phyloP scores from a whole-genome alignment of 2,113 vertebrate species.

The Camelus dromedarius region DNA sequence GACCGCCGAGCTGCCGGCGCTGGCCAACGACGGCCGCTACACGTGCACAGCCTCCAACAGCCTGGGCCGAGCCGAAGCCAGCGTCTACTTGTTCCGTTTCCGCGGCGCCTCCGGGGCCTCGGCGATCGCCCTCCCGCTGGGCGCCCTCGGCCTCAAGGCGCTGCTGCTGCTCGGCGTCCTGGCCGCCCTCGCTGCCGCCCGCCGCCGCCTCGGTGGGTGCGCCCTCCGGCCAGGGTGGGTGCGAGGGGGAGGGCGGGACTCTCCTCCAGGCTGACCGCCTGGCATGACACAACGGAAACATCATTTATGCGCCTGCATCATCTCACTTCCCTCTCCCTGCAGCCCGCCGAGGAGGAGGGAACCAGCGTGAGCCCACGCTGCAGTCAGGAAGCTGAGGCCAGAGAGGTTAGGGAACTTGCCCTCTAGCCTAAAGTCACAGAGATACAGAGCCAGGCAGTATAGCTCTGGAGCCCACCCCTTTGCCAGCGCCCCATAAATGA shows the following conservation, averaged over 20 bases:
- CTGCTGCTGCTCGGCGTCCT: constrained; percentile 83
- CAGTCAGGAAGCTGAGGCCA: neutral
- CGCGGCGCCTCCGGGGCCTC: constrained; percentile 56
- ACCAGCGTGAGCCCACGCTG: neutral
- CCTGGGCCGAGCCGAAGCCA: constrained; percentile 85
- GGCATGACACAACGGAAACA: no score
- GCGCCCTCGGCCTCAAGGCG: constrained; percentile 82
- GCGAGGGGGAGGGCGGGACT: neutral
- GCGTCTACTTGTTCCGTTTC: constrained; percentile 88
- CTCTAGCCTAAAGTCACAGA: neutral
- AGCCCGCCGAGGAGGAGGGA: neutral
- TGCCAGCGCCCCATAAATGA: neutral
- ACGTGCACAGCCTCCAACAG: constrained; percentile 91
- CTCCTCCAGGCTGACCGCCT: neutral
- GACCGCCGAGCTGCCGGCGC: constrained; percentile 88
- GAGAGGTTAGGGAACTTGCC: neutral
- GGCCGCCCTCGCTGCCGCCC: neutral
- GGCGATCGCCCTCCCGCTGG: constrained; percentile 64
- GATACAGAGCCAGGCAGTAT: neutral
- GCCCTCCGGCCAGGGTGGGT: neutral
- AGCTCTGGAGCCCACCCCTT: neutral
- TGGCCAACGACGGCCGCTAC: constrained; percentile 92
- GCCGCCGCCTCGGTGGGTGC: constrained; percentile 71
- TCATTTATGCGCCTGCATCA: neutral
- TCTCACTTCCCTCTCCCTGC: neutral